Conservation (phyloP, 2,797 vertebrate species). For the Amblyraja radiata region DNA sequence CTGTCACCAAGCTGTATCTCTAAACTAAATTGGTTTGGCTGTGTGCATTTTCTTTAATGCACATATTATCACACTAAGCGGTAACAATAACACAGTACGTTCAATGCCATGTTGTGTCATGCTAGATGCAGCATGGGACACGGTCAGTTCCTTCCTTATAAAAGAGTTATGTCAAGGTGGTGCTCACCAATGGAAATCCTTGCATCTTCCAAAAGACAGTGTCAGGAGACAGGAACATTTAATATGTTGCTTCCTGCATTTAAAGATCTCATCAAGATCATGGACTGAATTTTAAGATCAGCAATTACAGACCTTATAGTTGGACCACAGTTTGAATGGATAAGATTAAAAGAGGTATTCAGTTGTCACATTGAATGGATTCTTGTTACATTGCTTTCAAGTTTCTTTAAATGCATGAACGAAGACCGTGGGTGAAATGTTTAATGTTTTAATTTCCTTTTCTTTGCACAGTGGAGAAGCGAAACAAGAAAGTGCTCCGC, state of each 20-base stretch:
- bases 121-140: not conserved
- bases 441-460: not conserved
- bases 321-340: not conserved
- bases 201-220: not conserved
- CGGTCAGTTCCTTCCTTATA: not conserved
- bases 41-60: not conserved
- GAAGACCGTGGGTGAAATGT: not conserved
- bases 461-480: not conserved
- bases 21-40: no score
- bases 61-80: not conserved
- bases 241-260: not conserved
- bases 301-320: not conserved
- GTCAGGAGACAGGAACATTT: not conserved
- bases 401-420: not conserved
- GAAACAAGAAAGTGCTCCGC: no score
- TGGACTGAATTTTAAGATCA: not conserved
- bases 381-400: not conserved
- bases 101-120: not conserved
- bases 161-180: not conserved
- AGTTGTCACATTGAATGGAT: not conserved
- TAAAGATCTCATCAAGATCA: not conserved
- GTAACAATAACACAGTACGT: not conserved
- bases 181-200: not conserved
- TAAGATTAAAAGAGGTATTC: not conserved
- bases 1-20: no score